Percentiles rank a stretch among this genome's conserved stretches.
Evolutionary conservation across 2,888 invertebrate species (phyloP).

Genomic region (Alentia gelatinosa): DNA sequence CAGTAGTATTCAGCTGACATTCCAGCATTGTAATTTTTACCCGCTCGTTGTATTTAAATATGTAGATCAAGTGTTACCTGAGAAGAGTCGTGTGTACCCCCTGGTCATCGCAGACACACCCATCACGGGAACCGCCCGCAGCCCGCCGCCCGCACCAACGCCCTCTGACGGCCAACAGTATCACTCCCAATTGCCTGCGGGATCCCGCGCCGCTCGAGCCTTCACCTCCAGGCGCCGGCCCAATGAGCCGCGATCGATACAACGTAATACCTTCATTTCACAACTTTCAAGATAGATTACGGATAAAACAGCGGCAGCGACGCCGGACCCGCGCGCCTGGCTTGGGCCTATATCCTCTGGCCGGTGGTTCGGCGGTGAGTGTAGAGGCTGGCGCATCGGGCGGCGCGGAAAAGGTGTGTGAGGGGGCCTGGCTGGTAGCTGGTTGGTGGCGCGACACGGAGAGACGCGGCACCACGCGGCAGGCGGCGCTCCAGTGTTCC

Average conservation of each 20-base stretch:
- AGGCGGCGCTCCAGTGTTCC: not conserved
- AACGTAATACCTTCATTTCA: slow-evolving; percentile 48
- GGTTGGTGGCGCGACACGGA: not conserved
- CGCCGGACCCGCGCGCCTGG: not conserved
- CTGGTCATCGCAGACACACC: not conserved
- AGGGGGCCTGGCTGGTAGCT: too few relatives aligned
- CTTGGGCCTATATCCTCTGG: not conserved
- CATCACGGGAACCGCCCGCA: not conserved
- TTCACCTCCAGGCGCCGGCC: not conserved
- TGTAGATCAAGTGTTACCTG: not conserved
- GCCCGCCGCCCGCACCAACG: not conserved
- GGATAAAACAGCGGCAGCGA: not conserved
- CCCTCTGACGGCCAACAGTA: slow-evolving; percentile 24
- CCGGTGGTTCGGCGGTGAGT: not conserved
- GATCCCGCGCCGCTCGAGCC: not conserved
- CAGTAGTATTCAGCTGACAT: not conserved
- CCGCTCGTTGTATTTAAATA: not conserved
- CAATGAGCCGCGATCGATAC: slow-evolving; percentile 5
- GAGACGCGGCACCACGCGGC: not conserved
- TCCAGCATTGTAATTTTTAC: not conserved
- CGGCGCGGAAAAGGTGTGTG: not conserved
- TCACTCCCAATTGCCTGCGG: slow-evolving; percentile 12
- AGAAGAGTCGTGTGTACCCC: not conserved
- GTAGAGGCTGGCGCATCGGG: not conserved
- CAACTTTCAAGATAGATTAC: slow-evolving; percentile 52